Base-by-base conservation (phyloP, 2,113 vertebrate genomes). In the Cercocebus atys region DNA sequence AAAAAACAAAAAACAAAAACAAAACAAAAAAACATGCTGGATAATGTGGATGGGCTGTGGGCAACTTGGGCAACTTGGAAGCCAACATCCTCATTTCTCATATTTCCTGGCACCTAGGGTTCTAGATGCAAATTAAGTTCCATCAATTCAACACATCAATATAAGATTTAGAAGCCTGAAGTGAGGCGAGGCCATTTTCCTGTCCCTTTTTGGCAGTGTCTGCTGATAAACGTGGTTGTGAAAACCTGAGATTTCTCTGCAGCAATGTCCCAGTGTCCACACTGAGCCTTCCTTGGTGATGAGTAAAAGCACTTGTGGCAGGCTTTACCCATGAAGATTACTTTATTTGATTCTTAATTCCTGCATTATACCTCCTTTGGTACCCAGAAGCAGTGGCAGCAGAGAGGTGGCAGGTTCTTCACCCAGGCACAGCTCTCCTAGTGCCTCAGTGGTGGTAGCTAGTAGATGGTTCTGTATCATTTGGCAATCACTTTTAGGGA, bases 191-290 rank as follows among this genome's bases (percentile, higher is more conserved):
- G n/a, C 20, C 61, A 23, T 35, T 85, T 73, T 88, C 27, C 38
- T 90, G 1, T 80, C 38, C 85, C 18, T 16, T 88, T 89, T 45
- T 89, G 84, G 23, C n/a, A 32, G 5, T 79, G 83, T 85, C 57
- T 88, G 70, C n/a, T 64, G 35, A 78, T 52, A 88, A 92, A 84
- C 43, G 3, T 92, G 30, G 50, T 18, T 83, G 76, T 61, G 16
- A 50, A 94, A 78, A 45, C 82, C 35, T n/a, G n/a, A 92, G 43
- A 70, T 92, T 92, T 88, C 59, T 92, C 68, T 88, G 25, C 6
- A 25, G 25, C 6, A 55, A 4, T 30, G 22, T 50, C 43, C 14
- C 30, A 11, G 45, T 40, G 52, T 80, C 43, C 73, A 40, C 12
- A 45, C 27, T 35, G 2, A 16, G 9, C 52, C 23, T 80, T 85